phyloP scores from a whole-genome alignment of 1,140 invertebrate species.

The Hylaeus volcanicus region DNA sequence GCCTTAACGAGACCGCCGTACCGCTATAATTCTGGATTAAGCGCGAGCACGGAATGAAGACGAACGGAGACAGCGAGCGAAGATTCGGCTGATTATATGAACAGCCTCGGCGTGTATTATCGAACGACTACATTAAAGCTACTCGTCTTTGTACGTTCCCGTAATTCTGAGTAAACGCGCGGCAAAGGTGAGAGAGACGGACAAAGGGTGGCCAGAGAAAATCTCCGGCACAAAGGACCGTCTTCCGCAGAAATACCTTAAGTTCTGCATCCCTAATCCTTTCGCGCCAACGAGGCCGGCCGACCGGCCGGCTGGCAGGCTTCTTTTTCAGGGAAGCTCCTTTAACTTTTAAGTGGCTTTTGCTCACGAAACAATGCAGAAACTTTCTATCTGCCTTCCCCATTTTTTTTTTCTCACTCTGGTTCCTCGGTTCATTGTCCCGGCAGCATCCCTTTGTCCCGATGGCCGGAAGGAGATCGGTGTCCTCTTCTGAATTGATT shows the following conservation, averaged over 20 bases:
- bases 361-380: conserved; percentile 65
- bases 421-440: conserved; percentile 9
- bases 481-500: conserved; percentile 5
- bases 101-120: background rate
- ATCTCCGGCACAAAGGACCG: conserved; percentile 9
- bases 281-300: background rate
- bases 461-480: background rate
- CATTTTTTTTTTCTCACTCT: conserved; percentile 29
- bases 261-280: conserved; percentile 29
- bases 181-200: conserved; percentile 21
- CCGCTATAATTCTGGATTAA: too few species aligned
- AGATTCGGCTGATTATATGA: background rate
- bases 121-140: conserved; percentile 32
- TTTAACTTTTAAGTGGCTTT: conserved; percentile 71
- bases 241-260: background rate
- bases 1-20: too few species aligned
- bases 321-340: conserved; percentile 59
- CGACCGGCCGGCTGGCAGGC: background rate
- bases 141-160: conserved; percentile 26
- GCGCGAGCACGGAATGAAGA: too few species aligned
- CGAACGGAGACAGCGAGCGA: background rate
- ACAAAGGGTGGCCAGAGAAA: conserved; percentile 3
- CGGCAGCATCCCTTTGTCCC: conserved; percentile 31
- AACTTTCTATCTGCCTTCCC: conserved; percentile 51
- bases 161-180: conserved; percentile 39